Evolutionary conservation across 2,113 vertebrate species (phyloP).

Genomic region (Anolis carolinensis): DNA sequence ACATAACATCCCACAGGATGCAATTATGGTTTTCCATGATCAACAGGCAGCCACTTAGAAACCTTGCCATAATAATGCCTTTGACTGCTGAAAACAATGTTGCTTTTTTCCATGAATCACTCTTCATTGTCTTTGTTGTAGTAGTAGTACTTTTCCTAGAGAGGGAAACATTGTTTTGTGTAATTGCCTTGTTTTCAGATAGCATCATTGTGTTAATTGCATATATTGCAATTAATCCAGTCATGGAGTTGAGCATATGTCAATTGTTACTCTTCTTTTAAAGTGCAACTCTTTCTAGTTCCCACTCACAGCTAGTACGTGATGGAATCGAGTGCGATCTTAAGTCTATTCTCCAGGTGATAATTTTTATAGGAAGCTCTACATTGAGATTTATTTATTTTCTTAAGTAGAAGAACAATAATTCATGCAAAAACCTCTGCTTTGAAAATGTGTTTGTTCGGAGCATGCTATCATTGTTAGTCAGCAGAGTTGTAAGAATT

Average conservation of each 20-base stretch:
- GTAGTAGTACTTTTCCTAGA: background rate
- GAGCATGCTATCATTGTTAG: background rate
- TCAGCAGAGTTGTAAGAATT: background rate
- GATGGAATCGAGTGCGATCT: background rate
- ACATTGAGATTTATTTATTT: background rate
- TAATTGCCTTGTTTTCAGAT: slow-evolving; percentile 45
- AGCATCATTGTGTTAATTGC: background rate
- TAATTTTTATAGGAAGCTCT: slow-evolving; percentile 1
- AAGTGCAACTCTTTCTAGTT: background rate
- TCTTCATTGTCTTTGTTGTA: slow-evolving; percentile 9
- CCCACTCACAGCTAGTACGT: background rate
- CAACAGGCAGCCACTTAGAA: background rate
- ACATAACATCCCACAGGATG: background rate
- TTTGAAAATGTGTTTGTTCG: background rate
- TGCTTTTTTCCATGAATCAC: slow-evolving; percentile 33
- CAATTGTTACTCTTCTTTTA: slow-evolving; percentile 19
- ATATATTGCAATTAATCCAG: slow-evolving; percentile 13
- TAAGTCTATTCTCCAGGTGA: background rate
- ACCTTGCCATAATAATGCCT: background rate
- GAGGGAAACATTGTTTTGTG: slow-evolving; percentile 20
- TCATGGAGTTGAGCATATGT: slow-evolving; percentile 13
- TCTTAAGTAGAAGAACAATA: background rate
- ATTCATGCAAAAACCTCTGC: background rate
- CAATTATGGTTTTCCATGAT: background rate
- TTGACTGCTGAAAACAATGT: background rate